phyloP scores from a whole-genome alignment of 2,113 vertebrate genomes.

The Calidris pugnax region DNA sequence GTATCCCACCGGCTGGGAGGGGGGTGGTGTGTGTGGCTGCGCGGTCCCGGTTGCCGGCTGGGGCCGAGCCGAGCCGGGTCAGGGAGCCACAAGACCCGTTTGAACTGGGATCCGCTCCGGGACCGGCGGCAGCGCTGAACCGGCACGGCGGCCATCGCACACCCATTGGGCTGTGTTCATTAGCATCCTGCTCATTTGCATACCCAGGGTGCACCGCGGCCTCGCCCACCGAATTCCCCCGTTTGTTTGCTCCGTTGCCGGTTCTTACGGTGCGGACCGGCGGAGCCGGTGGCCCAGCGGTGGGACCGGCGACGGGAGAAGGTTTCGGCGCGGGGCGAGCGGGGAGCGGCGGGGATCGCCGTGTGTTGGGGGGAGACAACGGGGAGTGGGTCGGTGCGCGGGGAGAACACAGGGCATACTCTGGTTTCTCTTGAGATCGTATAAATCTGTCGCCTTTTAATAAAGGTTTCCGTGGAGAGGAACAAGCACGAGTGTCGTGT shows the following conservation, averaged over 20 bases:
- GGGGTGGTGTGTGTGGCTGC: neutral
- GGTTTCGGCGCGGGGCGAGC: too few species aligned
- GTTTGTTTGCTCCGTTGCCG: too few species aligned
- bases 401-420: neutral
- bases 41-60: too few species aligned
- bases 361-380: too few species aligned
- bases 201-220: neutral
- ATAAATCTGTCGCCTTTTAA: constrained; percentile 40
- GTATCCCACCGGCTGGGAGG: neutral
- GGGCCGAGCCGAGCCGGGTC: too few species aligned
- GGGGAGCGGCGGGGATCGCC: too few species aligned
- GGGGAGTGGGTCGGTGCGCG: too few species aligned
- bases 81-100: neutral
- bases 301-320: too few species aligned
- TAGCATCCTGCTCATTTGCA: neutral
- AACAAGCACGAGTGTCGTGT: neutral
- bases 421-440: neutral
- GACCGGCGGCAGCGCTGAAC: too few species aligned
- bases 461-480: constrained; percentile 59
- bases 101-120: neutral
- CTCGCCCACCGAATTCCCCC: neutral
- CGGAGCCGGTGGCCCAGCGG: neutral
- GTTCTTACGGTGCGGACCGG: neutral
- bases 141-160: too few species aligned
- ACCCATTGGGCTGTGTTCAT: too few species aligned